Percentiles rank a stretch among this genome's conserved stretches.
Conservation (phyloP, 2,797 vertebrate genomes). For the Pteropus rufus region DNA sequence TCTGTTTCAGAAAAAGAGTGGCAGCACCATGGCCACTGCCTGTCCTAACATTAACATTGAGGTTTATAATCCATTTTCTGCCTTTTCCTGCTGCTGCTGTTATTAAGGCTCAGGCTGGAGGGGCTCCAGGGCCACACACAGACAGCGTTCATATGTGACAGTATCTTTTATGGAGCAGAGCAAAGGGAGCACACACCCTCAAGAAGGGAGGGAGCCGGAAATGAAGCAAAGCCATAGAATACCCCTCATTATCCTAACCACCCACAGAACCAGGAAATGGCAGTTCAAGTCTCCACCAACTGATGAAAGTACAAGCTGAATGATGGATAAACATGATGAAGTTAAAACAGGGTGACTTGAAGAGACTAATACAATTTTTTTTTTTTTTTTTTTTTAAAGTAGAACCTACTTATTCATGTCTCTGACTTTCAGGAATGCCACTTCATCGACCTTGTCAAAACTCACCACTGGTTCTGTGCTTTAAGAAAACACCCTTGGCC, state of each 20-base stretch:
- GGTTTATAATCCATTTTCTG: conserved; percentile 50
- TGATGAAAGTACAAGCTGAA: background rate
- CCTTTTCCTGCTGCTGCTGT: conserved; percentile 38
- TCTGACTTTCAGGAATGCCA: background rate
- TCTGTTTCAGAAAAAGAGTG: conserved; percentile 20
- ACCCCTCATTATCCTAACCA: background rate
- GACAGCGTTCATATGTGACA: background rate
- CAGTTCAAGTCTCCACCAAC: background rate
- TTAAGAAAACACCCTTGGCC: background rate
- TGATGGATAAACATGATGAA: background rate
- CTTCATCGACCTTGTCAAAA: background rate
- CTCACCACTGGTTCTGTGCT: background rate
- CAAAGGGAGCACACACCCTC: background rate
- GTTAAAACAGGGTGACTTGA: background rate
- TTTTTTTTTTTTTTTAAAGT: background rate
- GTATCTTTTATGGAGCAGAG: conserved; percentile 48
- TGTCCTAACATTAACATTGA: background rate
- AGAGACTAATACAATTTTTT: background rate
- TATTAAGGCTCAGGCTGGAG: conserved; percentile 58
- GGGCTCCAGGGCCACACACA: conserved; percentile 77
- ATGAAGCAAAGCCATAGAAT: conserved; percentile 6
- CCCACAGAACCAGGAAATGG: background rate
- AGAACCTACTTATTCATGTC: background rate
- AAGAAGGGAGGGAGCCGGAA: background rate
- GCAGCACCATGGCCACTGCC: background rate